Conservation (phyloP, 2,113 vertebrate species). For the Xiphophorus couchianus region DNA sequence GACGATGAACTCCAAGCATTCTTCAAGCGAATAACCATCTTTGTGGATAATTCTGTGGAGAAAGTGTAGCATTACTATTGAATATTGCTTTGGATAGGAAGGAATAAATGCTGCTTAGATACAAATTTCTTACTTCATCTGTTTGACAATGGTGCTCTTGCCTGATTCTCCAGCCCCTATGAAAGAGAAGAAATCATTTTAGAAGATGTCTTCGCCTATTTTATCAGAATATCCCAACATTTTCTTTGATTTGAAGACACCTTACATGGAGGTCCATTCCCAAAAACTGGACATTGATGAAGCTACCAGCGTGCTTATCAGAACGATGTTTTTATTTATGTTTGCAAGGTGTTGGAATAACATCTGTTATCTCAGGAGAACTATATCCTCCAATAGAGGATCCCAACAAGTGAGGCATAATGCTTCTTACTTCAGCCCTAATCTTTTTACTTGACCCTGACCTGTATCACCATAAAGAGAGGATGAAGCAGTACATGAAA, state of each 20-base stretch:
- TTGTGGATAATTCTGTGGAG: slow-evolving; percentile 94
- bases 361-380: slow-evolving; percentile 1
- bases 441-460: slow-evolving; percentile 62
- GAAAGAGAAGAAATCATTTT: slow-evolving; percentile 8
- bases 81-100: neutral
- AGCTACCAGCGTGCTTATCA: neutral
- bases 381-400: slow-evolving; percentile 18
- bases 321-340: neutral
- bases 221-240: neutral
- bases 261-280: neutral
- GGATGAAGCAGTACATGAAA: slow-evolving; percentile 7
- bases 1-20: slow-evolving; percentile 92
- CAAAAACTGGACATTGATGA: neutral
- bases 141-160: slow-evolving; percentile 99
- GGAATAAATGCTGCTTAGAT: neutral
- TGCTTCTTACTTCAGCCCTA: slow-evolving; percentile 66
- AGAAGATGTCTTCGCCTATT: neutral
- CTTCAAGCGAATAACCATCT: slow-evolving; percentile 95
- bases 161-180: slow-evolving; percentile 96
- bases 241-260: neutral
- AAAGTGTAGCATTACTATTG: neutral
- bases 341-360: neutral
- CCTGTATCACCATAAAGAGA: slow-evolving; percentile 51
- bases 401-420: slow-evolving; percentile 34
- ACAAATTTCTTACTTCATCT: slow-evolving; percentile 93